Conservation (phyloP, 2,113 vertebrate species). For the Trinectes maculatus region DNA sequence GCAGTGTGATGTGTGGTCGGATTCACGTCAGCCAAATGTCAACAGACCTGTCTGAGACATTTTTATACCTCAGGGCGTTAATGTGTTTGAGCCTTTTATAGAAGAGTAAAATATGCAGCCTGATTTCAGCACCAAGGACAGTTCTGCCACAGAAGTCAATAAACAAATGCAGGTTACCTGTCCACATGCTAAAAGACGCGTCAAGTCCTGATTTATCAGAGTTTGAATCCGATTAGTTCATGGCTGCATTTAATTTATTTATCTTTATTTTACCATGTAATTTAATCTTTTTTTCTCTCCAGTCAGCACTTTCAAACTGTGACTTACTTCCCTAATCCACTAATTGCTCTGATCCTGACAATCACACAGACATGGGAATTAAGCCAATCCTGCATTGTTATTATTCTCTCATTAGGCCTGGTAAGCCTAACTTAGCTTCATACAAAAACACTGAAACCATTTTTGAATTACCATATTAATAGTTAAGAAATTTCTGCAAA, state of each 20-base stretch:
- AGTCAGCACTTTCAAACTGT: background rate
- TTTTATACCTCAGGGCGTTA: background rate
- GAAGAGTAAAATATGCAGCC: conserved; percentile 2
- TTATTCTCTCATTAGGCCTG: background rate
- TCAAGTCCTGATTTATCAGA: background rate
- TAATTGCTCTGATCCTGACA: conserved; percentile 13
- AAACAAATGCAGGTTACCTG: conserved; percentile 51
- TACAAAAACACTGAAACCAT: background rate
- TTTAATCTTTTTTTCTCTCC: background rate
- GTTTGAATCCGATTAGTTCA: background rate
- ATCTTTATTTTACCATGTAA: background rate
- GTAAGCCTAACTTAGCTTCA: background rate
- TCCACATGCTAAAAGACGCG: background rate
- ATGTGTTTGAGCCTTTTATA: conserved; percentile 4
- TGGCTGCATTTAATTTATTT: background rate
- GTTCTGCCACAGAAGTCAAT: conserved; percentile 53
- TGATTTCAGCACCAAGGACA: conserved; percentile 81
- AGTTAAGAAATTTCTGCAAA: background rate
- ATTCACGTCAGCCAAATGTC: background rate
- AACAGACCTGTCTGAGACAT: background rate
- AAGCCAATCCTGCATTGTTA: conserved; percentile 9
- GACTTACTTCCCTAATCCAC: conserved; percentile 8
- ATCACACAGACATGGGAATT: background rate
- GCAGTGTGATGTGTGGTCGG: background rate
- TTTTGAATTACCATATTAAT: background rate